Evolutionary conservation across 2,797 vertebrate species (phyloP).

Genomic region (Gymnodraco acuticeps): DNA sequence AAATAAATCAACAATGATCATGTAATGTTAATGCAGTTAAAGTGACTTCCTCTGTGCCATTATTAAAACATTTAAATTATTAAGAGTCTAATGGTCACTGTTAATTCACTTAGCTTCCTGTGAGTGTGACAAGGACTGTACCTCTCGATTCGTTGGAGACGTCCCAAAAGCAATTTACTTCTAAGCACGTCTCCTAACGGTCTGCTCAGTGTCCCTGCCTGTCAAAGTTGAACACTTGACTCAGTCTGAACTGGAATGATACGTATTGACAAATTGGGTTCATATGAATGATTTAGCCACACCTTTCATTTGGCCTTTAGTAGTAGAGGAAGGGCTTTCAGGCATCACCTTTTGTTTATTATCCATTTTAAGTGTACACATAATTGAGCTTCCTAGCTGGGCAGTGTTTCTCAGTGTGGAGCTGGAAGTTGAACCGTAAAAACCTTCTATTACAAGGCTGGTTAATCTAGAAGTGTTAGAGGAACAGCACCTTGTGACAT

Average conservation of each 20-base stretch:
- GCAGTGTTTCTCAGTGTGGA: constrained; percentile 1
- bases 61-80: constrained; percentile 83
- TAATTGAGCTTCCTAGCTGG: not conserved
- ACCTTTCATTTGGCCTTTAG: constrained; percentile 1
- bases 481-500: constrained; percentile 42
- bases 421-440: constrained; percentile 14
- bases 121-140: constrained; percentile 65
- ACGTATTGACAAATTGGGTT: constrained; percentile 59
- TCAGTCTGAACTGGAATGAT: constrained; percentile 40
- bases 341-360: not conserved
- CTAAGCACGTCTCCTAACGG: constrained; percentile 50
- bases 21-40: constrained; percentile 81
- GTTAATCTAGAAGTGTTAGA: constrained; percentile 39
- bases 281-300: constrained; percentile 56
- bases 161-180: constrained; percentile 76
- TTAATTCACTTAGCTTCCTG: constrained; percentile 66
- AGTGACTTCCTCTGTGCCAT: constrained; percentile 76
- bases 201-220: constrained; percentile 43
- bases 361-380: not conserved
- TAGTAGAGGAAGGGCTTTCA: not conserved
- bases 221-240: constrained; percentile 56
- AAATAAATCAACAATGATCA: constrained; percentile 64
- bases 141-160: constrained; percentile 50
- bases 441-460: constrained; percentile 38
- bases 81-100: constrained; percentile 82